Conservation (phyloP, 2,888 invertebrate species). For the Proisotoma minuta region DNA sequence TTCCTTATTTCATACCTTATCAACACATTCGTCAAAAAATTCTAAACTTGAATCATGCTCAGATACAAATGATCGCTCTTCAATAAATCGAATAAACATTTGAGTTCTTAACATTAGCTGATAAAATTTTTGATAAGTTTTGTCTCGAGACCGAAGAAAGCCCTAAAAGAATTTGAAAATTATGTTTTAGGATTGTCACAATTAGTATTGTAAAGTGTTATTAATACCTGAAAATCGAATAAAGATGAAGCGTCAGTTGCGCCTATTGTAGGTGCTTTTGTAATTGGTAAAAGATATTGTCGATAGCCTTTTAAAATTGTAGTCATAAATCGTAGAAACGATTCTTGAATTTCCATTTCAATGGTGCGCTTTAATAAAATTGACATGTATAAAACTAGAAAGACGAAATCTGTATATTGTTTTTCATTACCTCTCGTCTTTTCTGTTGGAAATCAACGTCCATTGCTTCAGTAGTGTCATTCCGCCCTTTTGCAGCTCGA, state of each 20-base stretch:
- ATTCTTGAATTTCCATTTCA: slow-evolving; percentile 93
- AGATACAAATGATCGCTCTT: slow-evolving; percentile 97
- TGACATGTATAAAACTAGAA: too few species aligned
- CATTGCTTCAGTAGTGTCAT: slow-evolving; percentile 58
- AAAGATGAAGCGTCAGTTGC: slow-evolving; percentile 92
- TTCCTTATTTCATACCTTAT: slow-evolving; percentile 58
- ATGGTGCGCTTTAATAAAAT: slow-evolving; percentile 67
- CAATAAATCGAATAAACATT: slow-evolving; percentile 97
- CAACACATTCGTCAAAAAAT: slow-evolving; percentile 96
- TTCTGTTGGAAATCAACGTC: slow-evolving; percentile 72
- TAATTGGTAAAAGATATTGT: slow-evolving; percentile 81
- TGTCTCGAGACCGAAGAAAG: slow-evolving; percentile 82
- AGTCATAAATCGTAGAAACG: slow-evolving; percentile 93
- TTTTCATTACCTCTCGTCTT: slow-evolving; percentile 61
- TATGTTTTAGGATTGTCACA: too few species aligned
- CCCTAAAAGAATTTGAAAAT: slow-evolving; percentile 50
- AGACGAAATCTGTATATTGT: background rate
- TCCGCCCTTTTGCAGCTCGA: slow-evolving; percentile 40
- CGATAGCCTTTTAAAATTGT: slow-evolving; percentile 85
- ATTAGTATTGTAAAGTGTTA: background rate
- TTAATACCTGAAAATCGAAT: slow-evolving; percentile 72
- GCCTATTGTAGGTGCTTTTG: slow-evolving; percentile 84
- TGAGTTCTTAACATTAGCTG: slow-evolving; percentile 85
- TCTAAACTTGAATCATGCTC: slow-evolving; percentile 92
- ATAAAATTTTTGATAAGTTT: slow-evolving; percentile 72